Evolutionary conservation across 2,888 invertebrate species (phyloP).

Genomic region (Timandra comae): DNA sequence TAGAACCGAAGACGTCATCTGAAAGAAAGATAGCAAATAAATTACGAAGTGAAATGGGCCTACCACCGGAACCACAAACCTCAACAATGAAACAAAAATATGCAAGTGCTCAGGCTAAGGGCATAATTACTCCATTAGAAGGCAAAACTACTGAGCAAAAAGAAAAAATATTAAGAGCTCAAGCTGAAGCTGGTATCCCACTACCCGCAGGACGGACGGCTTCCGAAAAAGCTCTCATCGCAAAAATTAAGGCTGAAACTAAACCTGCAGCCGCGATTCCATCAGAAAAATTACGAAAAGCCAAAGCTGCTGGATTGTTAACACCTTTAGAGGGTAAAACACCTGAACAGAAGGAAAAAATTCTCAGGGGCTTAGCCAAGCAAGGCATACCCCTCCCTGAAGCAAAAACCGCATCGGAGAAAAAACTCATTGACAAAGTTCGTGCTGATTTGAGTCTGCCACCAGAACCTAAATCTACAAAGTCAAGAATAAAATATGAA

Average conservation of each 20-base stretch:
- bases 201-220: slow-evolving; percentile 28
- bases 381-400: slow-evolving; percentile 20
- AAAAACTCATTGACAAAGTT: slow-evolving; percentile 21
- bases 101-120: slow-evolving; percentile 21
- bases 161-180: slow-evolving; percentile 24
- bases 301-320: slow-evolving; percentile 25
- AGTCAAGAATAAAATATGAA: slow-evolving; percentile 19
- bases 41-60: slow-evolving; percentile 9
- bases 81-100: slow-evolving; percentile 15
- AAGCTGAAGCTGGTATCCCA: slow-evolving; percentile 24
- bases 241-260: slow-evolving; percentile 7
- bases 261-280: background rate
- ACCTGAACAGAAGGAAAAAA: slow-evolving; percentile 19
- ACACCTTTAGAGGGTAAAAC: slow-evolving; percentile 32
- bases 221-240: slow-evolving; percentile 28
- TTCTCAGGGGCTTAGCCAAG: slow-evolving; percentile 13
- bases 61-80: slow-evolving; percentile 23
- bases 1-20: slow-evolving; percentile 18
- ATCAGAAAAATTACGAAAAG: slow-evolving; percentile 18
- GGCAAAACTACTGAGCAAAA: slow-evolving; percentile 28
- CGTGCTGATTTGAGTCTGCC: slow-evolving; percentile 23
- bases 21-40: slow-evolving; percentile 20
- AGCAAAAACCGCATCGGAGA: slow-evolving; percentile 26
- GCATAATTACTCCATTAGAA: slow-evolving; percentile 26
- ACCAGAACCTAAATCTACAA: slow-evolving; percentile 22